These are phyloP conservation scores for Dermochelys coriacea DNA, from an alignment of 2,797 vertebrate genomes.

Conservation along the genomic window DNA sequence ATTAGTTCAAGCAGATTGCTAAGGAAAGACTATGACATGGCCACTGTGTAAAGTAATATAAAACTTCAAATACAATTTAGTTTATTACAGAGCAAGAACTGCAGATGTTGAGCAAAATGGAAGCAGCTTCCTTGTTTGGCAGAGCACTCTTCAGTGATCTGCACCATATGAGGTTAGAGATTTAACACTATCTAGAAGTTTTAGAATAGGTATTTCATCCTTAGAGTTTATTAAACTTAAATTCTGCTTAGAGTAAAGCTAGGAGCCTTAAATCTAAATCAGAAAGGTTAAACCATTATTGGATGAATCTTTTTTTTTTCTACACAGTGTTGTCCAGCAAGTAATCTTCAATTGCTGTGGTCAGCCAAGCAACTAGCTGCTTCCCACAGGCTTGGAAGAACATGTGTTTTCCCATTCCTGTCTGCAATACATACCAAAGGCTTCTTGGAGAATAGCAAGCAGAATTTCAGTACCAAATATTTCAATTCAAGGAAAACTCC, in stretches of 20 bases:
- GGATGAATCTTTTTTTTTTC: background rate
- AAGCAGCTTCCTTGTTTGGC: background rate
- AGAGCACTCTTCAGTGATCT: fast-evolving
- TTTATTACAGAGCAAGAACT: fast-evolving
- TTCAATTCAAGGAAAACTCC: background rate
- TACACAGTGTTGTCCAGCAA: background rate
- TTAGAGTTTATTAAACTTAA: background rate
- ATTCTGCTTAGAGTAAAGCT: background rate
- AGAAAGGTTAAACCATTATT: fast-evolving
- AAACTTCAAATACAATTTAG: background rate
- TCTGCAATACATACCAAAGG: background rate
- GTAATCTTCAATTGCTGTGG: background rate
- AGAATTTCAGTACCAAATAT: background rate
- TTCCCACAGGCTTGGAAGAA: background rate
- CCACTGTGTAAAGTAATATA: background rate
- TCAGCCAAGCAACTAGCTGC: background rate
- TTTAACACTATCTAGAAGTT: background rate
- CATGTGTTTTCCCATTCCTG: background rate
- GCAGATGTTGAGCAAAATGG: background rate
- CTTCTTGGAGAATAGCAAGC: background rate
- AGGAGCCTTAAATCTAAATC: background rate
- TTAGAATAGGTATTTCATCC: background rate
- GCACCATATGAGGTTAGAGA: fast-evolving
- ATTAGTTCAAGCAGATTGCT: background rate
- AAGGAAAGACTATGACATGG: background rate